Percentiles rank a stretch among this genome's conserved stretches.
Conservation (phyloP, 2,113 vertebrate species). For the Acanthochromis polyacanthus region DNA sequence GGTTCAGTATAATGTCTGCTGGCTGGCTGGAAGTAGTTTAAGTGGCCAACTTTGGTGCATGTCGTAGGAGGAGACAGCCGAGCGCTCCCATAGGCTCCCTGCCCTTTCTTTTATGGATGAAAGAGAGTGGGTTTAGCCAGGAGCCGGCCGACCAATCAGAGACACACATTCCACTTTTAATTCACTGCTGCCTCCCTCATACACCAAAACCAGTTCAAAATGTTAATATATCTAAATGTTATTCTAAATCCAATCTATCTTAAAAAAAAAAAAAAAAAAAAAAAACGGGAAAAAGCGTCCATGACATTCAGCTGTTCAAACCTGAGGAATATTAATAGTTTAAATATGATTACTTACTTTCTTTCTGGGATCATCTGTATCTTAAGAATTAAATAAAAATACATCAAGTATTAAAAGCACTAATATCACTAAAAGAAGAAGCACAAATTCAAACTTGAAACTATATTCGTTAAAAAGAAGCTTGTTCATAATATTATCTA, state of each 20-base stretch:
- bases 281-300: background rate
- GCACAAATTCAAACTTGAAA: background rate
- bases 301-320: constrained; percentile 35
- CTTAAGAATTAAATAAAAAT: no score
- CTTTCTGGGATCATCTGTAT: no score
- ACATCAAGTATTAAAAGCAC: background rate
- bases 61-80: constrained; percentile 84
- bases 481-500: background rate
- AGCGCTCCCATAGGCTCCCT: constrained; percentile 89
- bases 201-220: constrained; percentile 47
- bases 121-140: constrained; percentile 85
- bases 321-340: constrained; percentile 33
- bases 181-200: constrained; percentile 67
- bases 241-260: constrained; percentile 32
- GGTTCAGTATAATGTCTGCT: constrained; percentile 82
- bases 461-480: background rate
- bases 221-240: constrained; percentile 59
- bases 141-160: constrained; percentile 85
- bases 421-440: background rate
- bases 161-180: constrained; percentile 74
- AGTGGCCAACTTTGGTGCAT: constrained; percentile 86
- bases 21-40: constrained; percentile 88
- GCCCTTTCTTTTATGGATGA: constrained; percentile 91
- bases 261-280: no score
- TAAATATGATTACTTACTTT: background rate